A percentile compares a stretch with the other conserved stretches of the same genome.
phyloP scores from a whole-genome alignment of 2,113 vertebrate species.

The Epinephelus moara region DNA sequence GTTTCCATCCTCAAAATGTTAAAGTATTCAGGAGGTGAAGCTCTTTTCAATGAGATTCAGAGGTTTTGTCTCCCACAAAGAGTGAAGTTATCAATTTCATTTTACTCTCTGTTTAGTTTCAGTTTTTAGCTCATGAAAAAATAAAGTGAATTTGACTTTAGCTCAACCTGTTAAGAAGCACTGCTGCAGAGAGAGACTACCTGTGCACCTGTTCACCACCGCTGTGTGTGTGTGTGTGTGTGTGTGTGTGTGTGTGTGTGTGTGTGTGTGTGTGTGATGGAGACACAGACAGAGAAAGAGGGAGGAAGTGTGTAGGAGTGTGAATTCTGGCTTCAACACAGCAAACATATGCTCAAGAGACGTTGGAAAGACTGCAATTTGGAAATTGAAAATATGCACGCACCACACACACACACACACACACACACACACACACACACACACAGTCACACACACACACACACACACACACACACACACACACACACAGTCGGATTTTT shows the following conservation, averaged over 20 bases:
- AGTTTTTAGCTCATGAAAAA: too few species aligned
- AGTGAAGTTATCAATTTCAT: too few species aligned
- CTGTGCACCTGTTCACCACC: not conserved
- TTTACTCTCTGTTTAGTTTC: too few species aligned
- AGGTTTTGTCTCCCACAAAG: too few species aligned
- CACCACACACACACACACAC: not conserved
- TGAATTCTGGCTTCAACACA: constrained; percentile 51
- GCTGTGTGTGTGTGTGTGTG: constrained; percentile 24
- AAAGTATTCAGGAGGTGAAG: too few species aligned
- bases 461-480: not conserved
- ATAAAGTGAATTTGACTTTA: too few species aligned
- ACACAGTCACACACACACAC: not conserved
- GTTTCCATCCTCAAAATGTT: too few species aligned
- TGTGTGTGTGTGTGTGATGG: not conserved
- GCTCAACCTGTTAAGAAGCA: too few species aligned
- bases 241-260: constrained; percentile 33
- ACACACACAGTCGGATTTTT: not conserved
- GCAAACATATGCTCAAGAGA: constrained; percentile 64
- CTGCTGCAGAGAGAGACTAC: too few species aligned
- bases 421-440: not conserved
- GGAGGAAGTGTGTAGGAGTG: constrained; percentile 53
- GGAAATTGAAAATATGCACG: constrained; percentile 21
- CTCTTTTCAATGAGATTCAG: too few species aligned
- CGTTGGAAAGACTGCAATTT: constrained; percentile 27
- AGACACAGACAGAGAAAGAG: not conserved